Percentiles rank a stretch among this genome's conserved stretches.
These are phyloP conservation scores for Pitta sordida DNA, from an alignment of 2,113 vertebrate species.

Conservation along the genomic window DNA sequence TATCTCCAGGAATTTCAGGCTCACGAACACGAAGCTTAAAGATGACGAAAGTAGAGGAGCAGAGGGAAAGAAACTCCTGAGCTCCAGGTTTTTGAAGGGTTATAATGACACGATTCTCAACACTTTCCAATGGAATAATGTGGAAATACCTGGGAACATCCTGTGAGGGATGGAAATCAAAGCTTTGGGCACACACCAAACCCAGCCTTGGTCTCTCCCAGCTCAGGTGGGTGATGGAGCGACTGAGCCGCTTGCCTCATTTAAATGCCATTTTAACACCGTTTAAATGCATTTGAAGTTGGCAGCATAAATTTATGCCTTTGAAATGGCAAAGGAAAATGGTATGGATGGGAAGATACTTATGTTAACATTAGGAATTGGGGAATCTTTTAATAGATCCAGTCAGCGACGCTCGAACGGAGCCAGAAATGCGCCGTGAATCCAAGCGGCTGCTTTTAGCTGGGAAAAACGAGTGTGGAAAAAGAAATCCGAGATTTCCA, in stretches of 20 bases:
- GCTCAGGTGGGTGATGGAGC: background rate
- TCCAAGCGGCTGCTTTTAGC: background rate
- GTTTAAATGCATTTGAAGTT: background rate
- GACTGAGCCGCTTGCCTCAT: background rate
- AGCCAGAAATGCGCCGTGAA: background rate
- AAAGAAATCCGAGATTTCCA: constrained; percentile 22
- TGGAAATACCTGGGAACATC: background rate
- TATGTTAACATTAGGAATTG: background rate
- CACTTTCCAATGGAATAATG: background rate
- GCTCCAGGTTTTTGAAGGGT: background rate
- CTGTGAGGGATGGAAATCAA: background rate
- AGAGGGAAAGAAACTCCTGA: background rate
- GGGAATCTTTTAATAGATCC: background rate
- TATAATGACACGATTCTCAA: background rate
- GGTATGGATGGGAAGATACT: background rate
- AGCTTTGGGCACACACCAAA: background rate
- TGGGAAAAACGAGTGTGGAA: background rate
- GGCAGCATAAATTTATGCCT: background rate
- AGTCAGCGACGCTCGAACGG: background rate
- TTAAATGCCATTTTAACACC: background rate
- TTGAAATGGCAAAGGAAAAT: background rate
- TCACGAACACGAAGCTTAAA: background rate
- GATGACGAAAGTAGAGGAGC: background rate
- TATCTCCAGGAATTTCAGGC: background rate
- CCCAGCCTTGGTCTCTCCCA: background rate